Evolutionary conservation across 30 jellyfish, hydroid and myxozoan species (phyloP).

Genomic region (Chrysaora quinquecirrha): DNA sequence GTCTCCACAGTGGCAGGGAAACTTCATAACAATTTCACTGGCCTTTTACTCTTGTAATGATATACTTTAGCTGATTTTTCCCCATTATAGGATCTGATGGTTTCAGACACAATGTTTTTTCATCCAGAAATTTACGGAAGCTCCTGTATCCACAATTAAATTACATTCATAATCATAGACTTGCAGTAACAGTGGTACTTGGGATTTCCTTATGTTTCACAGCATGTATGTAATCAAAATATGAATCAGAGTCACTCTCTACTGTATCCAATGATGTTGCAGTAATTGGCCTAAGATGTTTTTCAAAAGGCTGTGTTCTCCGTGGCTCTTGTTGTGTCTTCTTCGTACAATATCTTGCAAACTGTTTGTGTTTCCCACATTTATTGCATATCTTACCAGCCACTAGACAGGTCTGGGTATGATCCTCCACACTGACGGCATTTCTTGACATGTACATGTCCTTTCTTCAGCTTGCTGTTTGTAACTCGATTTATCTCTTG

Average conservation of each 20-base stretch:
- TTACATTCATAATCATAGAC: conserved; percentile 32
- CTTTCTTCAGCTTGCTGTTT: conserved; percentile 36
- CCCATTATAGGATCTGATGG: conserved; percentile 40
- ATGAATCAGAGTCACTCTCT: conserved; percentile 35
- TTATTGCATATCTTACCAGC: conserved; percentile 55
- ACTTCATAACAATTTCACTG: conserved; percentile 48
- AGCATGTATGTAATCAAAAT: conserved; percentile 35
- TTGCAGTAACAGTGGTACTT: conserved; percentile 52
- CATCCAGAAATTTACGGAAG: conserved; percentile 44
- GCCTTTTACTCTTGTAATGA: conserved; percentile 55
- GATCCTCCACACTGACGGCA: conserved; percentile 55
- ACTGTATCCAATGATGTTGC: conserved; percentile 6
- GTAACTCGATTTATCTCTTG: conserved; percentile 21
- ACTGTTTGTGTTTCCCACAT: conserved; percentile 55
- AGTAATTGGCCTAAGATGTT: conserved; percentile 43
- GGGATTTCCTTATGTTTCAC: conserved; percentile 33
- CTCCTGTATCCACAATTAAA: conserved; percentile 53
- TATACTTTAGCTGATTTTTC: conserved; percentile 26
- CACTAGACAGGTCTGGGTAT: conserved; percentile 45
- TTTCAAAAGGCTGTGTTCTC: conserved; percentile 33
- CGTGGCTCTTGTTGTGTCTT: conserved; percentile 22
- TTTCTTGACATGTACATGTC: conserved; percentile 19
- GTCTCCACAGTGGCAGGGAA: conserved; percentile 65
- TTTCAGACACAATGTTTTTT: conserved; percentile 23
- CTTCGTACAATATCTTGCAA: conserved; percentile 30